These are phyloP conservation scores for Pomacea maculata DNA, from an alignment of 1,140 invertebrate species.

Conservation along the genomic window DNA sequence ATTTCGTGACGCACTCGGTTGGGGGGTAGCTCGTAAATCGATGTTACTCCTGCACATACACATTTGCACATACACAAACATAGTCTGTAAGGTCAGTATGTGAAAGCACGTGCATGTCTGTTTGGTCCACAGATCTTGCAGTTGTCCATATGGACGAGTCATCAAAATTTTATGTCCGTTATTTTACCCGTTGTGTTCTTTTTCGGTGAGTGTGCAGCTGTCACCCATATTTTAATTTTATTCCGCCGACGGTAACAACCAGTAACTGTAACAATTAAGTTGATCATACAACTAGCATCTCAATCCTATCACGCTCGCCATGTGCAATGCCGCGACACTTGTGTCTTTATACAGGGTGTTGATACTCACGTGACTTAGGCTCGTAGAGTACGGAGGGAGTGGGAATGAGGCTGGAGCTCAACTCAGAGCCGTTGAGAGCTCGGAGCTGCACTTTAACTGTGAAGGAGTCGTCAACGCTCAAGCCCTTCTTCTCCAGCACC, in stretches of 20 bases:
- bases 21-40: constrained; percentile 6
- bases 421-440: constrained; percentile 24
- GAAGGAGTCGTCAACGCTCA: constrained; percentile 22
- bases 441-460: constrained; percentile 20
- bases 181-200: too few species aligned
- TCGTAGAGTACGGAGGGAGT: constrained; percentile 25
- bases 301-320: too few species aligned
- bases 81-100: not conserved
- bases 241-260: too few species aligned
- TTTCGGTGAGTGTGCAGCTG: too few species aligned
- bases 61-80: not conserved
- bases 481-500: not conserved
- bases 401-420: constrained; percentile 15
- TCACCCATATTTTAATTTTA: too few species aligned
- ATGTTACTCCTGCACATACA: not conserved
- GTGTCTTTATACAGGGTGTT: not conserved
- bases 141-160: too few species aligned
- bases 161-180: too few species aligned
- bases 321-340: too few species aligned
- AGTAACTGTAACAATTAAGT: too few species aligned
- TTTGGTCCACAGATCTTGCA: too few species aligned
- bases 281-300: too few species aligned
- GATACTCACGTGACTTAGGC: constrained; percentile 19
- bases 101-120: too few species aligned
- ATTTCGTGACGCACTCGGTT: constrained; percentile 29